Conservation (phyloP, 2,888 invertebrate species). For the Eupithecia vulgata region DNA sequence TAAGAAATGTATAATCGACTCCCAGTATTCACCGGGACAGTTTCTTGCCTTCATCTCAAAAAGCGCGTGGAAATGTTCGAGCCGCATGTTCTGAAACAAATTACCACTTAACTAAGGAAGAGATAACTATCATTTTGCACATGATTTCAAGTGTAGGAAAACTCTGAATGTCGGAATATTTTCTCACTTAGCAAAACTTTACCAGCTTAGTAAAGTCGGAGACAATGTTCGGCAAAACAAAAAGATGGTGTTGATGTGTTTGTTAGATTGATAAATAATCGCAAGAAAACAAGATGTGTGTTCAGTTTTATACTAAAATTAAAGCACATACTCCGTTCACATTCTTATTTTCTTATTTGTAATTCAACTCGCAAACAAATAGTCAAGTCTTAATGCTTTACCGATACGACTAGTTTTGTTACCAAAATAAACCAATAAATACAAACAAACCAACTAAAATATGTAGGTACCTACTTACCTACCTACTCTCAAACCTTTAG, state of each 20-base stretch:
- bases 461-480: too few relatives aligned
- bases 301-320: neutral
- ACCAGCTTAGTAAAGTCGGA: too few relatives aligned
- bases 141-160: neutral
- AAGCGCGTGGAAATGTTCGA: neutral
- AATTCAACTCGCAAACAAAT: too few relatives aligned
- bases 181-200: neutral
- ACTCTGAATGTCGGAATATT: neutral
- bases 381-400: too few relatives aligned
- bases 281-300: neutral
- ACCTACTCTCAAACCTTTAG: too few relatives aligned
- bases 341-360: too few relatives aligned
- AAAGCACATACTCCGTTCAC: neutral
- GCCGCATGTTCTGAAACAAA: slow-evolving; percentile 4
- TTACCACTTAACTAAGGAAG: neutral
- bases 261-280: neutral
- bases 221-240: neutral
- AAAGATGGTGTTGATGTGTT: neutral
- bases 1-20: neutral
- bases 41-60: neutral
- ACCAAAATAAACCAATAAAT: too few relatives aligned
- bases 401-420: too few relatives aligned
- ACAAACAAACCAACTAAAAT: too few relatives aligned
- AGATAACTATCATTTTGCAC: neutral
- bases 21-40: neutral